Evolutionary conservation across 2,888 invertebrate species (phyloP), one percentile per base, ranked within the genome.

Genomic region (Exephanes ischioxanthus): DNA sequence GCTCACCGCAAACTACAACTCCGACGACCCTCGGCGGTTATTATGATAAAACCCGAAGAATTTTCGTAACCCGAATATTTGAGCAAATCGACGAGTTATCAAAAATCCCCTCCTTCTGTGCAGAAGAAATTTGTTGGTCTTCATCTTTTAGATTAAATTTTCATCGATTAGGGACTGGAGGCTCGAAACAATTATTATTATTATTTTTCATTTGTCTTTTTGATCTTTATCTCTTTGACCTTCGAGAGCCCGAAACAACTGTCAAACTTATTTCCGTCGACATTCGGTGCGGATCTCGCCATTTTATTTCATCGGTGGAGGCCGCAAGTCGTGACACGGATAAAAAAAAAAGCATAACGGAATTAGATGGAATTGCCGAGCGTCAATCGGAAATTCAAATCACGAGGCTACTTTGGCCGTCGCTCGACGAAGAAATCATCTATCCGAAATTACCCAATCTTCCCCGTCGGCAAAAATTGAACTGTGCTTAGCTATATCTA

Each of bases 11-110:
- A 72, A 51, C 22, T 37, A 73, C 63, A 37, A 58, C 45, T 26
- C 70, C 80, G 55, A 80, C 70, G 72, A 84, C 63, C 63, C 78
- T 70, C 51, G 73, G 77, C 63, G 73, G 61, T 78, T 66, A 22
- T 61, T 67, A 41, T n/a, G 16, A 37, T 37, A 61, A 61, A 33
- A n/a, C n/a, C 63, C 61, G 58, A 85, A 55, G 16, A 26, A 77
- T 80, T 33, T n/a, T 63, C 11, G 3, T 11, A 16, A 5, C 16
- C 11, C 14, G 30, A 30, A 33, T 14, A 63, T 63, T n/a, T 16
- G 4, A 6, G n/a, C 30, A 11, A n/a, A 26, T 26, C 58, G 11
- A 26, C 26, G 11, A 26, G 19, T 6, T 6, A 48, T 48, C 45
- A 2, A 41, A 41, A 53, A 16, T 53, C 19, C 19, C 7, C 19